Evolutionary conservation across 2,797 vertebrate genomes (phyloP).

Genomic region (Podarcis lilfordi): DNA sequence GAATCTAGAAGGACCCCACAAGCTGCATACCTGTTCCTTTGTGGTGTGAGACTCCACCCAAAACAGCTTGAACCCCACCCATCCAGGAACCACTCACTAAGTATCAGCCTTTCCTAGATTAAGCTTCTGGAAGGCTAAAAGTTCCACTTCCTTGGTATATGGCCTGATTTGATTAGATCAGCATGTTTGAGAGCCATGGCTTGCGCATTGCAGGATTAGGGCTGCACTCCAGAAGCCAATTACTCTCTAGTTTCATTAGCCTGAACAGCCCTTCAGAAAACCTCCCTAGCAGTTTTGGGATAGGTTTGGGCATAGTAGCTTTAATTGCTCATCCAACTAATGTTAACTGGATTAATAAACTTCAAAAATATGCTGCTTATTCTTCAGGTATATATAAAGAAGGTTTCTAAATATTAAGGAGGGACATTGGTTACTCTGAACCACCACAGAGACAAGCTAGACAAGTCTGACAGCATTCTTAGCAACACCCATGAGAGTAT

Average conservation of each 20-base stretch:
- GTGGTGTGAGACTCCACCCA: no score
- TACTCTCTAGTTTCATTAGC: background rate
- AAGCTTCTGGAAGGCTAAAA: background rate
- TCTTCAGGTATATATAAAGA: slow-evolving; percentile 20
- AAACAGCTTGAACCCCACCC: no score
- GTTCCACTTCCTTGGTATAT: background rate
- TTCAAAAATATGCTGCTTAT: slow-evolving; percentile 18
- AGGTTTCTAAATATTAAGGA: slow-evolving; percentile 55
- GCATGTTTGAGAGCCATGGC: background rate
- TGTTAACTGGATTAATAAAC: background rate
- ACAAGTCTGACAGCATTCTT: slow-evolving; percentile 70
- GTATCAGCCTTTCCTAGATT: no score
- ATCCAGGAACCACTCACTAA: no score
- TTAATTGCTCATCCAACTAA: background rate
- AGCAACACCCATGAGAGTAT: slow-evolving; percentile 63
- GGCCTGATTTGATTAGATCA: background rate
- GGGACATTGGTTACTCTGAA: slow-evolving; percentile 45
- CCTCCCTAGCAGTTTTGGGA: background rate
- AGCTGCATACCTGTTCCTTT: no score
- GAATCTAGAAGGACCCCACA: no score
- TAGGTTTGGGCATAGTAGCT: background rate
- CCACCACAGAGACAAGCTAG: slow-evolving; percentile 40
- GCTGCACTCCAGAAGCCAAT: background rate
- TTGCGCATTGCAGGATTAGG: background rate
- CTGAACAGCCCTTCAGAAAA: background rate